phyloP scores from a whole-genome alignment of 2,888 invertebrate species.

The Amphipoea lucens region DNA sequence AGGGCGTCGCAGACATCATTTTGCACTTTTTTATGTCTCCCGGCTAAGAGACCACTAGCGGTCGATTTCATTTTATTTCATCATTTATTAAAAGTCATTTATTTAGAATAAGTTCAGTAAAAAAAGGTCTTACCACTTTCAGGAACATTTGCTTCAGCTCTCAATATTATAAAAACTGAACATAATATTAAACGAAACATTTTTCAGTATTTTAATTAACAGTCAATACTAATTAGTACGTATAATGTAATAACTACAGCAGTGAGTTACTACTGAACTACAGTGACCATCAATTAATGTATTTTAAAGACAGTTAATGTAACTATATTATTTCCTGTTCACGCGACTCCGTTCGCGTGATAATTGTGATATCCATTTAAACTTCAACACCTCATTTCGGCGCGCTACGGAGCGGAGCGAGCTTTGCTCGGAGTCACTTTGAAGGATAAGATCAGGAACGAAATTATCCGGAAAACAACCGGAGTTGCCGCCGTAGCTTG shows the following conservation, averaged over 20 bases:
- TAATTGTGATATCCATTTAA: not conserved
- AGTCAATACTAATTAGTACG: not conserved
- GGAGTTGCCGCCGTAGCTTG: no score
- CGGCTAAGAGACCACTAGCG: no score
- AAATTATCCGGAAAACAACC: no score
- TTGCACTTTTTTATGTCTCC: no score
- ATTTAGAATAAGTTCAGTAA: not conserved
- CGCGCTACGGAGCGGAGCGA: no score
- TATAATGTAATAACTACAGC: not conserved
- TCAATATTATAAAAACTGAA: conserved; percentile 4
- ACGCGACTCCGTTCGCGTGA: no score
- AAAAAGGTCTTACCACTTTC: not conserved
- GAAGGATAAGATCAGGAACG: no score
- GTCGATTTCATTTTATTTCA: not conserved
- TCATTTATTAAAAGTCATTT: not conserved
- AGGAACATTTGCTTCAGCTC: not conserved
- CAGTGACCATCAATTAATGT: not conserved
- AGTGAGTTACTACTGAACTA: not conserved
- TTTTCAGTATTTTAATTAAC: not conserved
- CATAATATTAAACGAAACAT: not conserved
- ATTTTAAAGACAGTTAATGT: not conserved
- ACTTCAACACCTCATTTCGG: not conserved
- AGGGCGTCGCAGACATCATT: no score
- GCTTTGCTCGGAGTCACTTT: no score
- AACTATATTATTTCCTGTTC: not conserved